Conservation (phyloP, 2,113 vertebrate genomes). For the Silurus meridionalis region DNA sequence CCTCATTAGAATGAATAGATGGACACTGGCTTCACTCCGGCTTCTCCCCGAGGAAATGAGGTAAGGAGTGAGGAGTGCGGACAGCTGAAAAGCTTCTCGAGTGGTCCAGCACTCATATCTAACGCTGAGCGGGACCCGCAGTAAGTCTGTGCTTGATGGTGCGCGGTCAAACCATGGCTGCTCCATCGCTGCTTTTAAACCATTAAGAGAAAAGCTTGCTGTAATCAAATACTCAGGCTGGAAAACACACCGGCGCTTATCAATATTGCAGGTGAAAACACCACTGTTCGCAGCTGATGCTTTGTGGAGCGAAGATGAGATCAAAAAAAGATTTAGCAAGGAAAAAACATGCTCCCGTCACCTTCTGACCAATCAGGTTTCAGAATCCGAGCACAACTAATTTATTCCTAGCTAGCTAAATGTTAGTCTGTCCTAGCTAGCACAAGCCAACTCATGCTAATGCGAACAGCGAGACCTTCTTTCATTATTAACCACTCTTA, state of each 20-base stretch:
- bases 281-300: not conserved
- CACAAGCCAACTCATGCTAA: not conserved
- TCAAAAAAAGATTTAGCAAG: not conserved
- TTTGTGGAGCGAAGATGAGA: not conserved
- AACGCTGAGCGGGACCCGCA: slow-evolving; percentile 19
- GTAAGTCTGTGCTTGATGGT: slow-evolving; percentile 32
- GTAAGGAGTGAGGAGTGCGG: slow-evolving; percentile 69
- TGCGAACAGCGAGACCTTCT: not conserved
- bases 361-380: not conserved
- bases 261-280: slow-evolving; percentile 9
- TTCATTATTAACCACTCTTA: not conserved
- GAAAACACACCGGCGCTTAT: slow-evolving; percentile 23
- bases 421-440: not conserved
- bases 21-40: slow-evolving; percentile 77
- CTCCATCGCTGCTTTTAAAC: slow-evolving; percentile 49
- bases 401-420: not conserved
- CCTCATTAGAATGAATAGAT: slow-evolving; percentile 83
- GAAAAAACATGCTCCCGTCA: not conserved
- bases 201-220: slow-evolving; percentile 41
- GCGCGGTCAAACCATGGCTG: slow-evolving; percentile 38
- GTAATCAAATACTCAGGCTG: slow-evolving; percentile 44
- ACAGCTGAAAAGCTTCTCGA: slow-evolving; percentile 77
- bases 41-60: slow-evolving; percentile 79
- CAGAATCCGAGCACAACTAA: not conserved
- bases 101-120: slow-evolving; percentile 74